These are phyloP conservation scores for Artemia franciscana DNA, from an alignment of 1,140 invertebrate species.

Conservation along the genomic window DNA sequence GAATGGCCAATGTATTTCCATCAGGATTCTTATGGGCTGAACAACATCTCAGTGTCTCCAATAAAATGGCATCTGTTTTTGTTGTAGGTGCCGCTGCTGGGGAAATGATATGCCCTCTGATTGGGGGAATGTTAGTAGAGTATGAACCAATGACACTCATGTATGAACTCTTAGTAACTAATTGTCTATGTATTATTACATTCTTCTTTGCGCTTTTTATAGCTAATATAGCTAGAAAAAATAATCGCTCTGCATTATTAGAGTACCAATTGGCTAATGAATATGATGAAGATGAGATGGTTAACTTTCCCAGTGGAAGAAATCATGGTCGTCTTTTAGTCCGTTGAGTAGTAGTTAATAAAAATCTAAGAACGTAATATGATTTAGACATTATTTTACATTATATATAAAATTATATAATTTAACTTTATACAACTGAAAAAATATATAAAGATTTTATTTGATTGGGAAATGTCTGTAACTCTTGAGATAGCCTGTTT, in stretches of 20 bases:
- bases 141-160: conserved; percentile 19
- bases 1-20: conserved; percentile 26
- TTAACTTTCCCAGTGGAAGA: not conserved
- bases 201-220: conserved; percentile 9
- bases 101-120: conserved; percentile 22
- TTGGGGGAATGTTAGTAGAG: conserved; percentile 19
- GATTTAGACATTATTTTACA: too few species aligned
- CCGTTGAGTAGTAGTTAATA: too few species aligned
- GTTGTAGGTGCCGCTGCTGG: conserved; percentile 24
- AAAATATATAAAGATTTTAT: too few species aligned
- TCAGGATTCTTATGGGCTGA: conserved; percentile 25
- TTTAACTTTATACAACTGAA: too few species aligned
- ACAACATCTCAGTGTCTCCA: conserved; percentile 23
- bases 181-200: conserved; percentile 9
- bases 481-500: too few species aligned
- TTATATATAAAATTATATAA: too few species aligned
- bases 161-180: conserved; percentile 13
- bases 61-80: conserved; percentile 25
- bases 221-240: conserved; percentile 4
- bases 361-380: too few species aligned
- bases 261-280: conserved; percentile 16
- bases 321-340: too few species aligned
- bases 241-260: conserved; percentile 8
- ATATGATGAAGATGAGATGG: conserved; percentile 13
- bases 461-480: too few species aligned